Base-by-base conservation (phyloP, 2,888 invertebrate genomes). In the Elegia similella region DNA sequence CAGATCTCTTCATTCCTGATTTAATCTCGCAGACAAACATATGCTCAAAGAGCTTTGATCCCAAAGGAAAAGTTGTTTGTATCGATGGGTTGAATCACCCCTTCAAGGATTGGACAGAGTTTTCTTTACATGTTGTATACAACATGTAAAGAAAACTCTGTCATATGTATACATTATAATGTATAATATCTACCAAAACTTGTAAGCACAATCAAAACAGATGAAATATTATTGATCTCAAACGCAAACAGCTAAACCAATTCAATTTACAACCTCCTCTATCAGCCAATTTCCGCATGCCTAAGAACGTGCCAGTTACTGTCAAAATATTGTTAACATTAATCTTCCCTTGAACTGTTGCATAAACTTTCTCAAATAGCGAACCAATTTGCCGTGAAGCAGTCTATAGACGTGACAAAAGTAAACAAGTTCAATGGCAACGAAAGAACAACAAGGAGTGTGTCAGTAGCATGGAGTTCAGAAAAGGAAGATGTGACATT, bases 301-400 rank as follows among this genome's bases (percentile, higher is more conserved):
- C 23, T 7, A 0, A 8, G 12, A 50, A 34, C 50, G 34, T 32
- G 32, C 34, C 48, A 30, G 48, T 48, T 32, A 48, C 48, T 38
- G 54, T 43, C 16, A 54, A 54, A 50, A 50, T 50, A 46, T 46
- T 46, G 48, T 34, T 44, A 72, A 72, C 67, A 73, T 72, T 67
- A 71, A 72, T 72, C 70, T 70, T 67, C 43, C 13, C 30, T 12
- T 38, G 42, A 56, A 48, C 42, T 48, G 48, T 56, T 48, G 17
- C 48, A 47, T 44, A 42, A 53, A 53, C 53, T 42, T 42, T 29
- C 38, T 42, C 50, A 34, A 50, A 50, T 50, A 50, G 50, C 34
- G 16, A 77, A 73, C 68, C 77, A 82, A 82, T 84, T 84, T 77
- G 69, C 73, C 77, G 72, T 77, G 73, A 82, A 80, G 80, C 54